These are phyloP conservation scores for Sebastes jordani DNA, from an alignment of 2,797 vertebrate genomes.

Conservation along the genomic window DNA sequence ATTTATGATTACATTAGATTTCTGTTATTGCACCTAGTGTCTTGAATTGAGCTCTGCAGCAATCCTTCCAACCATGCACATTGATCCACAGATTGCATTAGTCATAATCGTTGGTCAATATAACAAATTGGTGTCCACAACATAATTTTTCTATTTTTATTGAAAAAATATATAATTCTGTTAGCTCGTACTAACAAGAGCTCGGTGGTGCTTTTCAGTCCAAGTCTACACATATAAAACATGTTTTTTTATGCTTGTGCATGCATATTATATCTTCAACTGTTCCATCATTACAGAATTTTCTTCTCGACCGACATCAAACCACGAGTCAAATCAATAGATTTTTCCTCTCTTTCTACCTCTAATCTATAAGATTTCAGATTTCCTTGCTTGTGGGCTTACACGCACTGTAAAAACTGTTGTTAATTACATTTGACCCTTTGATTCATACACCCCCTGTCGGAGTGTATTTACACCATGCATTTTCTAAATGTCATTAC, in stretches of 20 bases:
- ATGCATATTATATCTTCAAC: conserved; percentile 22
- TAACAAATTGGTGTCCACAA: conserved; percentile 41
- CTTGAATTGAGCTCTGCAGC: conserved; percentile 25
- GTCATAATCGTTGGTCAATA: conserved; percentile 27
- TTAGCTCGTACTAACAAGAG: neutral
- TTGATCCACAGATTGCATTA: conserved; percentile 47
- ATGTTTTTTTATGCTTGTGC: conserved; percentile 4
- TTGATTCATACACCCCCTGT: conserved; percentile 47
- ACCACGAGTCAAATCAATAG: neutral
- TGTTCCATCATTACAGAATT: neutral
- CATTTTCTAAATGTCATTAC: conserved; percentile 67
- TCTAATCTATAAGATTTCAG: conserved; percentile 2
- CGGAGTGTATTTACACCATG: conserved; percentile 47
- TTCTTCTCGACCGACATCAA: neutral
- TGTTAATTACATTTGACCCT: conserved; percentile 39
- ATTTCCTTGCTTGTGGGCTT: conserved; percentile 10
- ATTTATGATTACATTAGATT: conserved; percentile 41
- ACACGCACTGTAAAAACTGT: conserved; percentile 23
- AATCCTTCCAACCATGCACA: conserved; percentile 20
- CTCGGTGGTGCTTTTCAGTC: conserved; percentile 6
- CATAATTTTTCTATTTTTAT: conserved; percentile 25
- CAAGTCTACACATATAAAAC: neutral
- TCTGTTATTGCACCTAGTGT: conserved; percentile 30
- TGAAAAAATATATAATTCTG: neutral
- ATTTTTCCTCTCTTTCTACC: neutral